These are phyloP conservation scores for Chydorus sphaericus DNA, from an alignment of 2,888 invertebrate genomes.

Conservation along the genomic window DNA sequence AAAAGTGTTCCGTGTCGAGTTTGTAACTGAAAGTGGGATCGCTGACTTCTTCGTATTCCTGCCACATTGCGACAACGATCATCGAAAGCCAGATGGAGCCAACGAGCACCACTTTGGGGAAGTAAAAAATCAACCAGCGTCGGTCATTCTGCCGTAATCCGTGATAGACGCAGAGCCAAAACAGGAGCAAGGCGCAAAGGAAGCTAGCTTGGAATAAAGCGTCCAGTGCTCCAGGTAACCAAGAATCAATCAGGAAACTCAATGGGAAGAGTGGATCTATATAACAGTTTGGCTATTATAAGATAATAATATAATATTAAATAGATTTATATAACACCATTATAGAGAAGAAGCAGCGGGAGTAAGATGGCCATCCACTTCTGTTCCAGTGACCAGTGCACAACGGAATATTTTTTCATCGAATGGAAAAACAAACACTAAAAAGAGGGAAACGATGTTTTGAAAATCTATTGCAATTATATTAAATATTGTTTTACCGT, in stretches of 20 bases:
- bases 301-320: not conserved
- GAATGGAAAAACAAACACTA: conserved; percentile 90
- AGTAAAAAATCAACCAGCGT: conserved; percentile 68
- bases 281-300: conserved; percentile 21
- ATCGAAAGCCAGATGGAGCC: conserved; percentile 75
- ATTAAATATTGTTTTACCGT: conserved; percentile 43
- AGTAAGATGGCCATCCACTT: conserved; percentile 84
- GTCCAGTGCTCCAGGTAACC: conserved; percentile 84
- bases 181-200: conserved; percentile 68
- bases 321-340: conserved; percentile 44
- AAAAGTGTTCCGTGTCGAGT: conserved; percentile 65
- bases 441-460: conserved; percentile 25
- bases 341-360: conserved; percentile 73
- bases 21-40: conserved; percentile 89
- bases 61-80: conserved; percentile 73
- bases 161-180: conserved; percentile 92
- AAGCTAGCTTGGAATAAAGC: conserved; percentile 80
- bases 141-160: conserved; percentile 86
- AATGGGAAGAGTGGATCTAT: conserved; percentile 87
- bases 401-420: conserved; percentile 66
- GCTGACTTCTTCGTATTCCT: conserved; percentile 68
- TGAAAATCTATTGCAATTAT: conserved; percentile 17
- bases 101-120: conserved; percentile 76
- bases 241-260: conserved; percentile 72
- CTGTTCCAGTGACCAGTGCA: conserved; percentile 96